Conservation (phyloP, 2,113 vertebrate genomes). For the Melanotaenia duboulayi region DNA sequence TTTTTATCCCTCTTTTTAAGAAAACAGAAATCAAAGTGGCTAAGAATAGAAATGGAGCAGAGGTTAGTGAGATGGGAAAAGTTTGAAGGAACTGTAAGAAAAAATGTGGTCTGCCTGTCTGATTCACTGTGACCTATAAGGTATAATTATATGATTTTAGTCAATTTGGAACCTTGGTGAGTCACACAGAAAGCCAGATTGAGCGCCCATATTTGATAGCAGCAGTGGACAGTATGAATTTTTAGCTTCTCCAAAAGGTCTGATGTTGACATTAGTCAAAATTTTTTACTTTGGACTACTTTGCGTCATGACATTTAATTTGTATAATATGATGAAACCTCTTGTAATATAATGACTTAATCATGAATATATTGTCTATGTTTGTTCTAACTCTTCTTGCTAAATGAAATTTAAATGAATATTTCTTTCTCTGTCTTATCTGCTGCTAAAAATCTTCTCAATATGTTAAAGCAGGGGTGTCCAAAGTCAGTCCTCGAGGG, state of each 20-base stretch:
- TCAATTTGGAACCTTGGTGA: neutral
- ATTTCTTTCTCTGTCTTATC: neutral
- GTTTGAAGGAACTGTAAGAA: neutral
- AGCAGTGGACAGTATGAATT: neutral
- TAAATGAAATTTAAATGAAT: neutral
- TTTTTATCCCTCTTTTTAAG: neutral
- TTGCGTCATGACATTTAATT: neutral
- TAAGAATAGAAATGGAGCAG: neutral
- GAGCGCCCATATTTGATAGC: neutral
- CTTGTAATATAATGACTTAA: neutral
- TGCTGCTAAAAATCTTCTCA: neutral
- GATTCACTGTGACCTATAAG: neutral
- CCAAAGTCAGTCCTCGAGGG: too few relatives aligned
- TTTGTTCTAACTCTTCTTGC: neutral
- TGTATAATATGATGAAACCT: neutral
- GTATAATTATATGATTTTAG: neutral
- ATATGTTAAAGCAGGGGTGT: too few relatives aligned
- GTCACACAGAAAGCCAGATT: slow-evolving; percentile 5
- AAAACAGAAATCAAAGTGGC: neutral
- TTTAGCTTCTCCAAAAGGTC: too few relatives aligned
- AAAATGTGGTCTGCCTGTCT: neutral
- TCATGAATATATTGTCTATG: too few relatives aligned
- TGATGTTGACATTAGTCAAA: too few relatives aligned
- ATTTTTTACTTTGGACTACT: too few relatives aligned
- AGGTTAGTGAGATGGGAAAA: neutral